These are phyloP conservation scores for Pteronura brasiliensis DNA, from an alignment of 2,113 vertebrate species.

Conservation along the genomic window DNA sequence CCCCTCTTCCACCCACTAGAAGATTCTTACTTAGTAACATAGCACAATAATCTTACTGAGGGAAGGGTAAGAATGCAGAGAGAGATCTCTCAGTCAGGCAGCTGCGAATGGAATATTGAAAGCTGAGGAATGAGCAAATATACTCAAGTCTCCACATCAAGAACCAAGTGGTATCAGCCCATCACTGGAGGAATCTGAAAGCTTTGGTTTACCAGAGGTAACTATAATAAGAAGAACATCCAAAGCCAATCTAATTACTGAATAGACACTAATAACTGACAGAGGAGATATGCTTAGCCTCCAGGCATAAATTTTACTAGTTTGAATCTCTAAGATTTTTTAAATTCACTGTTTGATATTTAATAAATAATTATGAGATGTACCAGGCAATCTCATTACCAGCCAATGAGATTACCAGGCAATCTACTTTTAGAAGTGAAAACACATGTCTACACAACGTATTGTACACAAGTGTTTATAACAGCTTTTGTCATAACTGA, in stretches of 20 bases:
- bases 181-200: neutral
- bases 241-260: neutral
- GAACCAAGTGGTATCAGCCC: neutral
- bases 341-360: neutral
- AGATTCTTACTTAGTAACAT: neutral
- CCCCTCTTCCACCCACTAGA: accelerated
- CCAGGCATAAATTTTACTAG: neutral
- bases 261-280: neutral
- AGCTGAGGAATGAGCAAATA: neutral
- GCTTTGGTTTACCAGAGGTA: neutral
- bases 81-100: neutral
- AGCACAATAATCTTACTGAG: neutral
- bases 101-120: neutral
- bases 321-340: neutral
- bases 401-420: neutral
- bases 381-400: neutral
- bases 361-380: neutral
- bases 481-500: neutral
- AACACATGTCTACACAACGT: neutral
- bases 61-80: neutral
- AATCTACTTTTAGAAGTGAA: neutral
- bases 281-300: neutral
- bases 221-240: neutral
- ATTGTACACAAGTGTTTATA: neutral
- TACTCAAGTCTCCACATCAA: neutral